Conservation (phyloP, 2,797 vertebrate species). For the Potorous gilbertii region DNA sequence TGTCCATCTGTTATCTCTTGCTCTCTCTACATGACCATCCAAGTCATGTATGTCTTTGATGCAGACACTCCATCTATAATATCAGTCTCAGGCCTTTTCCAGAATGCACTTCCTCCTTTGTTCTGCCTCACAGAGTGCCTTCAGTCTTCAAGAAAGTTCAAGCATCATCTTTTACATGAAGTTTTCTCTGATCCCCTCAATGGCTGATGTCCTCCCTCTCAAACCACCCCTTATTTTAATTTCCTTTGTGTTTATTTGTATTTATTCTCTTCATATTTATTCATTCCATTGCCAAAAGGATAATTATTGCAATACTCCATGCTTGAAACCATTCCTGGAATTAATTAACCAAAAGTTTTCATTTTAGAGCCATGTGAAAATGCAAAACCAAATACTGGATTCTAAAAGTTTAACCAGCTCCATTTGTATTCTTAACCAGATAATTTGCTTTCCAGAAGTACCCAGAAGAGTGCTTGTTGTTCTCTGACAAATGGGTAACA, state of each 20-base stretch:
- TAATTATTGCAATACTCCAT: background rate
- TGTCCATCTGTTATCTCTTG: background rate
- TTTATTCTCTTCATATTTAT: background rate
- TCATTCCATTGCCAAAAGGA: background rate
- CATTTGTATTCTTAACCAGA: conserved; percentile 58
- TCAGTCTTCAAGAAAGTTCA: background rate
- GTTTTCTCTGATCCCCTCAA: background rate
- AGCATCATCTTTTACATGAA: background rate
- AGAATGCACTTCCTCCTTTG: background rate
- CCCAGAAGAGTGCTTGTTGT: conserved; percentile 56
- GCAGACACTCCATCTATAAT: background rate
- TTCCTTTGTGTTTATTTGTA: background rate
- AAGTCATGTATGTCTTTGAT: background rate
- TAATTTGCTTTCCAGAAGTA: conserved; percentile 74
- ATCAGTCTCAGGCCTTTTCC: background rate
- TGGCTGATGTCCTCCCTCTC: background rate
- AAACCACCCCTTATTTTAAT: background rate
- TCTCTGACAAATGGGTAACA: conserved; percentile 41
- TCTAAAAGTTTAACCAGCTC: conserved; percentile 59
- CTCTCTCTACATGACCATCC: background rate
- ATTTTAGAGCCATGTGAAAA: conserved; percentile 66
- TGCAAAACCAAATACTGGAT: conserved; percentile 63
- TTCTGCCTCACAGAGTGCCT: background rate
- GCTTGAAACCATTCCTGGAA: conserved; percentile 66
- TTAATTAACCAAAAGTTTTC: conserved; percentile 64